Evolutionary conservation across 2,113 vertebrate species (phyloP).

Genomic region (Xiphophorus couchianus): DNA sequence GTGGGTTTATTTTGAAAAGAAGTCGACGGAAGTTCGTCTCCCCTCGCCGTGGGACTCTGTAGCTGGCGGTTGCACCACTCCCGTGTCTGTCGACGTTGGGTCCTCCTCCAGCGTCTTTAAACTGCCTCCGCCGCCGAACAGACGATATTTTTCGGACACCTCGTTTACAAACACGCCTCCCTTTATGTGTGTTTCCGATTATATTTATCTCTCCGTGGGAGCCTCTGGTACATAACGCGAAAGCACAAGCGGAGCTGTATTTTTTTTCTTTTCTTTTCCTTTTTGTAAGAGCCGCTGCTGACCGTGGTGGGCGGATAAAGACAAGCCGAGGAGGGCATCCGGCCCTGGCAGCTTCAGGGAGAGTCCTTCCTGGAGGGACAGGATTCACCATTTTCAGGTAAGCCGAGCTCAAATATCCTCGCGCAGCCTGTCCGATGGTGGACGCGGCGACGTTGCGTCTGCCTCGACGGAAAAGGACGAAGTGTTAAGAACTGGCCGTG

Average conservation of each 20-base stretch:
- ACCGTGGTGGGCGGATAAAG: slow-evolving; percentile 71
- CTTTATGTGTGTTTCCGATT: slow-evolving; percentile 10
- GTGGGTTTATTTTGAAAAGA: slow-evolving; percentile 45
- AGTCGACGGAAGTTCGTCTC: background rate
- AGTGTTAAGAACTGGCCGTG: background rate
- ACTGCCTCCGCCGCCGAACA: slow-evolving; percentile 31
- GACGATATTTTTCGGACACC: slow-evolving; percentile 31
- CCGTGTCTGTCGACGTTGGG: slow-evolving; percentile 48
- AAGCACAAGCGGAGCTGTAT: slow-evolving; percentile 27
- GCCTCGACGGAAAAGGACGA: background rate
- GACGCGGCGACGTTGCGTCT: background rate
- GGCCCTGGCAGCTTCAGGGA: slow-evolving; percentile 76
- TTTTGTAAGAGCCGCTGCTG: background rate
- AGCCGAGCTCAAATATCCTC: background rate
- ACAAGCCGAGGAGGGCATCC: slow-evolving; percentile 73
- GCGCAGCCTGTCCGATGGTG: slow-evolving; percentile 19
- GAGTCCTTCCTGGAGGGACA: slow-evolving; percentile 59
- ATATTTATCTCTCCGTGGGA: slow-evolving; percentile 35
- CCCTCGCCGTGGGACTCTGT: background rate
- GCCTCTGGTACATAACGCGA: slow-evolving; percentile 7
- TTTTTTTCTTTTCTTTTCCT: background rate
- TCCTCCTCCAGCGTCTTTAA: slow-evolving; percentile 60
- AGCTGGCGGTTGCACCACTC: slow-evolving; percentile 30
- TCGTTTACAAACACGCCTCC: background rate
- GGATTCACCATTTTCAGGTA: slow-evolving; percentile 75